These are phyloP conservation scores for Oncorhynchus gorbuscha DNA, from an alignment of 2,113 vertebrate genomes.

Conservation along the genomic window DNA sequence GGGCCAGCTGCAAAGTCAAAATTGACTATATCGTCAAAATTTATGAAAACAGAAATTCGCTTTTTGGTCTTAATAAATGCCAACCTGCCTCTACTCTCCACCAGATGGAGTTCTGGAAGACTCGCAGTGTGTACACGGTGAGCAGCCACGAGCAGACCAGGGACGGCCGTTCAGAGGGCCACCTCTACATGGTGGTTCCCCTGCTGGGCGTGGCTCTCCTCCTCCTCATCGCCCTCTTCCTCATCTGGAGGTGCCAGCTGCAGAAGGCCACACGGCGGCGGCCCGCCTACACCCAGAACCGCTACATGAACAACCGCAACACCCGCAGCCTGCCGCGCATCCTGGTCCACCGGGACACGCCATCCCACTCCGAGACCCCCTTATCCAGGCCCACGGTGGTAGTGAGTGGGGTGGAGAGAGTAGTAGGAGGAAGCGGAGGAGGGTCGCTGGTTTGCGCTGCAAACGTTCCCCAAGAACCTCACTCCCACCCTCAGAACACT, in stretches of 20 bases:
- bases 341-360: slow-evolving; percentile 80
- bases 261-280: slow-evolving; percentile 85
- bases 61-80: no score
- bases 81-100: no score
- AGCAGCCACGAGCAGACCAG: slow-evolving; percentile 67
- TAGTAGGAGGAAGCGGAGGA: slow-evolving; percentile 4
- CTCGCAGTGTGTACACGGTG: slow-evolving; percentile 78
- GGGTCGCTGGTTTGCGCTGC: background rate
- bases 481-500: slow-evolving; percentile 62
- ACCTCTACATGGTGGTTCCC: slow-evolving; percentile 84
- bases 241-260: slow-evolving; percentile 91
- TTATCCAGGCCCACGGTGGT: slow-evolving; percentile 42
- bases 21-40: no score
- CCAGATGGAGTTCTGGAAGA: slow-evolving; percentile 91
- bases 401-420: slow-evolving; percentile 43
- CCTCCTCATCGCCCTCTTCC: slow-evolving; percentile 87
- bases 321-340: slow-evolving; percentile 83
- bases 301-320: slow-evolving; percentile 80
- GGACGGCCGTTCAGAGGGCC: slow-evolving; percentile 61
- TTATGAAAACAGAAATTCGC: no score
- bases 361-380: slow-evolving; percentile 62
- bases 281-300: slow-evolving; percentile 83
- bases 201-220: slow-evolving; percentile 85
- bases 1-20: no score
- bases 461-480: slow-evolving; percentile 41